Conservation (phyloP, 2,113 vertebrate species). For the Siniperca chuatsi region DNA sequence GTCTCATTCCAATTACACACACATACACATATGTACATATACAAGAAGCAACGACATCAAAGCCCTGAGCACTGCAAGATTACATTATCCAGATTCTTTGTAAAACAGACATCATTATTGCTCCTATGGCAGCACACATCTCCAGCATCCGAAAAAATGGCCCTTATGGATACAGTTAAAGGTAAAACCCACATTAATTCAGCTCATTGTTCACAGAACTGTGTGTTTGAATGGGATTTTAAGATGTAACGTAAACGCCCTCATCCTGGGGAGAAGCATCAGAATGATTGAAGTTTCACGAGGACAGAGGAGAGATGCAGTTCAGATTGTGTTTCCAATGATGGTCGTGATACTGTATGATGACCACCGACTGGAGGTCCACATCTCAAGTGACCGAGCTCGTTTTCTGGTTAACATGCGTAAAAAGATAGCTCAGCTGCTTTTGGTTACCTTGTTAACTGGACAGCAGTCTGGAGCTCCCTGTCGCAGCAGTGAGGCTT, state of each 20-base stretch:
- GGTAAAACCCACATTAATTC: background rate
- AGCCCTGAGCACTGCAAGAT: background rate
- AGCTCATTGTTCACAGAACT: background rate
- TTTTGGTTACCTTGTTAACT: constrained; percentile 45
- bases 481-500: constrained; percentile 18
- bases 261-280: constrained; percentile 5
- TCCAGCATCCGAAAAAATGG: background rate
- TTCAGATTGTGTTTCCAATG: background rate
- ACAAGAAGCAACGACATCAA: background rate
- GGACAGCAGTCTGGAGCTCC: constrained; percentile 37
- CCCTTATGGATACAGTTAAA: background rate
- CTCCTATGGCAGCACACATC: background rate
- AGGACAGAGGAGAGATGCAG: constrained; percentile 11
- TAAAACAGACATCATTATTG: background rate
- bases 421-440: constrained; percentile 9
- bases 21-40: background rate
- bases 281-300: constrained; percentile 31
- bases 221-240: background rate
- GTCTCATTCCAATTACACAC: background rate
- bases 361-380: constrained; percentile 19
- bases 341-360: background rate
- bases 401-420: constrained; percentile 20
- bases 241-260: background rate
- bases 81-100: background rate
- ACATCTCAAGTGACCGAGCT: background rate